phyloP scores from a whole-genome alignment of 2,113 vertebrate species.

The Argyrosomus japonicus region DNA sequence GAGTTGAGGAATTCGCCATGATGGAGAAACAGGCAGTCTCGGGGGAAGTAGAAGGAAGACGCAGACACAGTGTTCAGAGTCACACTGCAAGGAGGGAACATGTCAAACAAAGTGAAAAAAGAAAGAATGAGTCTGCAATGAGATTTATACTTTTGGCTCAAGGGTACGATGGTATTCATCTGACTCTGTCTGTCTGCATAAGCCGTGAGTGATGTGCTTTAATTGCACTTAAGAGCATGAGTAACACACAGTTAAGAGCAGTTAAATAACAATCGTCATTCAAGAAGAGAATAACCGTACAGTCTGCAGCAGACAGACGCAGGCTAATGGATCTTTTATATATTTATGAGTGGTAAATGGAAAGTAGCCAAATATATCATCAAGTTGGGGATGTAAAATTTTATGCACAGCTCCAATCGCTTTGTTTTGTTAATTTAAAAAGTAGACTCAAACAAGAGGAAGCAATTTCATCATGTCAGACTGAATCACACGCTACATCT shows the following conservation, averaged over 20 bases:
- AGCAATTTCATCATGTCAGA: slow-evolving; percentile 29
- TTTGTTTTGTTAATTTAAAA: slow-evolving; percentile 51
- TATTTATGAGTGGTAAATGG: slow-evolving; percentile 48
- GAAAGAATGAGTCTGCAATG: slow-evolving; percentile 12
- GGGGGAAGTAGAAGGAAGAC: slow-evolving; percentile 16
- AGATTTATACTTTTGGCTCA: slow-evolving; percentile 60
- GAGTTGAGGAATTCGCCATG: not conserved
- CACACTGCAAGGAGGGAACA: slow-evolving; percentile 9
- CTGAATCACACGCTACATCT: slow-evolving; percentile 24
- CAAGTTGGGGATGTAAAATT: not conserved
- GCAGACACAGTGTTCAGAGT: slow-evolving; percentile 3
- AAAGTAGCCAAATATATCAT: slow-evolving; percentile 35
- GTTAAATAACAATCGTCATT: slow-evolving; percentile 54
- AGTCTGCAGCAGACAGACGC: slow-evolving; percentile 23
- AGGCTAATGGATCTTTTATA: slow-evolving; percentile 48
- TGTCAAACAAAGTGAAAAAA: slow-evolving; percentile 41
- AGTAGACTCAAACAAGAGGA: slow-evolving; percentile 5
- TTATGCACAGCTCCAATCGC: not conserved
- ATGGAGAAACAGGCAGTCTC: slow-evolving; percentile 9
- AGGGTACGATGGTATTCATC: slow-evolving; percentile 46
- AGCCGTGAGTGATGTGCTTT: slow-evolving; percentile 50
- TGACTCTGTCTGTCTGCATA: slow-evolving; percentile 54
- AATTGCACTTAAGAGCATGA: slow-evolving; percentile 53
- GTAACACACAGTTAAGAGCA: slow-evolving; percentile 44
- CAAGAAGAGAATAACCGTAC: slow-evolving; percentile 11